Evolutionary conservation across 2,797 vertebrate species (phyloP).

Genomic region (Euthynnus affinis): DNA sequence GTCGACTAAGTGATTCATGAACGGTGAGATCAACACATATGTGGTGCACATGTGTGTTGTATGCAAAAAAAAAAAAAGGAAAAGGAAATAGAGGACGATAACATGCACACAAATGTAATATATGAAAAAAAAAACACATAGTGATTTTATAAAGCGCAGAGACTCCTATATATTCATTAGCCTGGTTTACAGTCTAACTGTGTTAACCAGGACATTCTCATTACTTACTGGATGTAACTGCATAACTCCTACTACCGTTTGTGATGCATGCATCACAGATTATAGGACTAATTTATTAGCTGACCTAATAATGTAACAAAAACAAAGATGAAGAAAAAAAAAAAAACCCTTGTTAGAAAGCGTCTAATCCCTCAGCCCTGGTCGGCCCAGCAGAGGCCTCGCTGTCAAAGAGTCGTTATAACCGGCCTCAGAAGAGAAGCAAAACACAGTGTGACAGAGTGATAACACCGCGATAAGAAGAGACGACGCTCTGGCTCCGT

Average conservation of each 20-base stretch:
- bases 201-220: constrained; percentile 41
- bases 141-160: background rate
- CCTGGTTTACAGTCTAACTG: constrained; percentile 27
- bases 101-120: constrained; percentile 11
- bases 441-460: constrained; percentile 32
- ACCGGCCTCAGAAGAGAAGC: constrained; percentile 40
- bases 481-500: constrained; percentile 14
- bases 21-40: constrained; percentile 44
- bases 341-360: background rate
- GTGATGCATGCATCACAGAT: constrained; percentile 31
- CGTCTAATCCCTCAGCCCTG: background rate
- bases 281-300: constrained; percentile 35
- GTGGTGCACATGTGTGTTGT: constrained; percentile 19
- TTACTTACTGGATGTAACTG: constrained; percentile 36
- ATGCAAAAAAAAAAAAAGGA: background rate
- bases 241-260: constrained; percentile 14
- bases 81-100: constrained; percentile 2
- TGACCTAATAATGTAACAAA: constrained; percentile 37
- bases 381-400: constrained; percentile 26
- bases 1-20: constrained; percentile 64
- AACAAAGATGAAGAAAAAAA: constrained; percentile 1
- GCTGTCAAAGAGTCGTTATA: constrained; percentile 28
- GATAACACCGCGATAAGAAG: constrained; percentile 53
- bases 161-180: constrained; percentile 22
- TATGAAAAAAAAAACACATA: background rate